Conservation (phyloP, 2,888 invertebrate genomes). For the Neria commutata region DNA sequence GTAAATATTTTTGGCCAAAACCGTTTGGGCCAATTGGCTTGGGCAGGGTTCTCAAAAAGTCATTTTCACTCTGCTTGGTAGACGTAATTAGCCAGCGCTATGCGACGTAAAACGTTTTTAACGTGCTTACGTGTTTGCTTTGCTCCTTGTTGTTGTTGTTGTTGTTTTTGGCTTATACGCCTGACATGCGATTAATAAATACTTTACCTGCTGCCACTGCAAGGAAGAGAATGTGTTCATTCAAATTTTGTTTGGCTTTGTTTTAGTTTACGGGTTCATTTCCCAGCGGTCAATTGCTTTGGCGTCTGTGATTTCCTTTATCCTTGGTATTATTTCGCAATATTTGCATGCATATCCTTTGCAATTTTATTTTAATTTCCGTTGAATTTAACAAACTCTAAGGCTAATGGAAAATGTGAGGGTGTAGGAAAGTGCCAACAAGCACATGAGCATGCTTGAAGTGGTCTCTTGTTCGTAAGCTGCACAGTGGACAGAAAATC, state of each 20-base stretch:
- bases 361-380: constrained; percentile 40
- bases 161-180: constrained; percentile 20
- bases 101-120: not conserved
- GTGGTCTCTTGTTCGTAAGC: too few relatives aligned
- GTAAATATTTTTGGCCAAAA: not conserved
- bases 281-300: constrained; percentile 58
- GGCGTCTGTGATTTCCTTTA: constrained; percentile 50
- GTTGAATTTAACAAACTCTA: constrained; percentile 34
- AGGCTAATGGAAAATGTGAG: constrained; percentile 30
- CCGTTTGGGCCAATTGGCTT: not conserved
- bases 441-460: too few relatives aligned
- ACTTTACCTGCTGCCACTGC: constrained; percentile 30
- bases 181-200: constrained; percentile 54
- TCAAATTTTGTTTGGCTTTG: constrained; percentile 42
- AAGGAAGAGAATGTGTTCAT: constrained; percentile 28
- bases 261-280: constrained; percentile 57
- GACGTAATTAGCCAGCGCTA: not conserved
- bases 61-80: not conserved
- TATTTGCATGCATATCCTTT: constrained; percentile 24
- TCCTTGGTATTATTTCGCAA: constrained; percentile 12
- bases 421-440: constrained; percentile 18
- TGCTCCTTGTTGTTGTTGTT: constrained; percentile 1
- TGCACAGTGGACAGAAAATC: too few relatives aligned
- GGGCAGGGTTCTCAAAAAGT: not conserved
- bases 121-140: not conserved